These are phyloP conservation scores for Botrylloides violaceus DNA, from an alignment of 23 tunicate genomes.

Conservation along the genomic window DNA sequence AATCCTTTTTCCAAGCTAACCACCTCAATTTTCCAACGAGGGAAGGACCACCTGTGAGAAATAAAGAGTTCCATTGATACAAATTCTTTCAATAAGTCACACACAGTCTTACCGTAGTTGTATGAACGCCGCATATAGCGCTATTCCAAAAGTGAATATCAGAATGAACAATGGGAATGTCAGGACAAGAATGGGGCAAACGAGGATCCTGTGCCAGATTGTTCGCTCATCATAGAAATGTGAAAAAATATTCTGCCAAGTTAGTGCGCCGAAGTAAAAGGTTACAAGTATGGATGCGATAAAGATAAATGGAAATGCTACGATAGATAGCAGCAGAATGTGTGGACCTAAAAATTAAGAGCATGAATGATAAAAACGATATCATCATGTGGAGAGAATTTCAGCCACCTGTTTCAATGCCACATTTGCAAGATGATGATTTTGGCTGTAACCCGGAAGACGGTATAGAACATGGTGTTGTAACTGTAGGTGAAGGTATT, in stretches of 20 bases:
- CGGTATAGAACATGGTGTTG: not conserved
- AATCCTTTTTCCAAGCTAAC: constrained; percentile 87
- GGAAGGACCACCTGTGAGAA: constrained; percentile 44
- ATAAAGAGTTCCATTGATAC: not conserved
- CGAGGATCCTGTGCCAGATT: constrained; percentile 42
- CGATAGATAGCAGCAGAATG: constrained; percentile 43
- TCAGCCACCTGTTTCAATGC: not conserved
- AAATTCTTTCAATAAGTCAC: not conserved
- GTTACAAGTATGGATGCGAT: constrained; percentile 48
- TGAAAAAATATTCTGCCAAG: constrained; percentile 79
- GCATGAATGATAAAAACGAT: not conserved
- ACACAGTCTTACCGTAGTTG: constrained; percentile 46
- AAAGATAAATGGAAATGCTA: constrained; percentile 62
- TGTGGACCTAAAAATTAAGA: constrained; percentile 44
- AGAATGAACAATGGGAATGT: constrained; percentile 56
- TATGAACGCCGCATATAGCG: constrained; percentile 70
- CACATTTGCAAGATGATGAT: not conserved
- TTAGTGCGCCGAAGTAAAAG: constrained; percentile 68
- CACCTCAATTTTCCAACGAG: constrained; percentile 71
- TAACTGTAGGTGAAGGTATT: constrained; percentile 8
- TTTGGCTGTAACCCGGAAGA: not conserved
- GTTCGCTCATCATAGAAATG: constrained; percentile 71
- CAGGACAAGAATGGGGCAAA: constrained; percentile 67
- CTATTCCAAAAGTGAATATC: constrained; percentile 27
- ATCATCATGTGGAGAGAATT: not conserved